Evolutionary conservation across 2,797 vertebrate genomes (phyloP), one percentile per base, ranked within the genome.

Genomic region (Pseudotriccus pelzelni): DNA sequence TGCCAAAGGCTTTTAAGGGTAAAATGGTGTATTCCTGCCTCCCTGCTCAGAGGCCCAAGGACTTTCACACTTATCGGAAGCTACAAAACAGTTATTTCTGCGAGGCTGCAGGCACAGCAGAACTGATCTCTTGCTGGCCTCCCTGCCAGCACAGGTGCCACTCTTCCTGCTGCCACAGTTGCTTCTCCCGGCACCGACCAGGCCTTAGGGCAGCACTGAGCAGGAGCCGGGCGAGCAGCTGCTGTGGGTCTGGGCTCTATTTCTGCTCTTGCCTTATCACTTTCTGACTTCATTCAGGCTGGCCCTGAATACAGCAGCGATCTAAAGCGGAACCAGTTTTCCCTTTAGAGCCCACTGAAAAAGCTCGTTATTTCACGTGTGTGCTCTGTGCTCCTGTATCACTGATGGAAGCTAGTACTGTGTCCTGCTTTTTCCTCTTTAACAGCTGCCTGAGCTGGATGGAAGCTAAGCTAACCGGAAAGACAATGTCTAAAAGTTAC

Each of bases 61-160:
- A 14, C 18, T 74, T 83, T 3, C 47, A 46, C 20, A 30, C 47
- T 66, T 19, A 50, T 8, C 27, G 43, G 77, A 52, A 78, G 5
- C 19, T 7, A 14, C 41, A 41, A 23, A 15, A 19, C 14, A 20
- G 32, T 7, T 25, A 9, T 41, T 27, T 25, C 8, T 12, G 22
- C 22, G 17, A 18, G 37, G 63, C 46, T 66, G 16, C 52, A 60
- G 58, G 11, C 18, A 15, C 36, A 49, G 44, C 62, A 75, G 41
- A 9, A 14, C 41, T 39, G 6, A 5, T 20, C 63, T 52, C 53
- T 19, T 16, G 17, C 55, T 36, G 76, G 41, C 22, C 25, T 34
- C 4, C 0, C 44, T 10, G 16, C 22, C 56, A 41, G 56, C 6
- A 0, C 5, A 17, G 20, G 1, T 0, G n/a, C 27, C 0, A 10